Evolutionary conservation across 2,888 invertebrate species (phyloP).

Genomic region (Teleogryllus oceanicus): DNA sequence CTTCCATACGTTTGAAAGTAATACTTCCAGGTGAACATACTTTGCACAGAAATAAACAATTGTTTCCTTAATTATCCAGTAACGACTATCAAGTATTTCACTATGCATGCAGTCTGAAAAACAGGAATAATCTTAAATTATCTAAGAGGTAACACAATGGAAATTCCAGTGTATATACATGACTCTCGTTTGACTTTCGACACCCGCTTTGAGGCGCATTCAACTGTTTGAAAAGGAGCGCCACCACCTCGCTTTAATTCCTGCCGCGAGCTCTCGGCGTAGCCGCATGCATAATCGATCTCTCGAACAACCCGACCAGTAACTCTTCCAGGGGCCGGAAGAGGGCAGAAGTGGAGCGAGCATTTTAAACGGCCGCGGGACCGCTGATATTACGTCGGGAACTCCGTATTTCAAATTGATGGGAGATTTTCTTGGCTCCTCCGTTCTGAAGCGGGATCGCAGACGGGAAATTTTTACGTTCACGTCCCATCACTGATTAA

Average conservation of each 20-base stretch:
- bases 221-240: no score
- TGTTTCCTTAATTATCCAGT: no score
- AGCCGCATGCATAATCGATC: constrained; percentile 18
- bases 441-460: neutral
- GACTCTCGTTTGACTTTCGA: no score
- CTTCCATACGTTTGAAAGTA: no score
- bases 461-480: neutral
- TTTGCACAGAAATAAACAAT: no score
- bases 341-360: neutral
- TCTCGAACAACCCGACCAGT: neutral
- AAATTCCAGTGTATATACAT: no score
- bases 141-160: no score
- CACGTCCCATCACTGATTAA: neutral
- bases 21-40: no score
- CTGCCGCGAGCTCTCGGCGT: neutral
- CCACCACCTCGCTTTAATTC: neutral
- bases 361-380: neutral
- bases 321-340: neutral
- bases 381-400: neutral
- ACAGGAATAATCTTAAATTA: no score
- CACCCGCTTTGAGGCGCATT: no score
- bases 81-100: no score
- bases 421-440: neutral
- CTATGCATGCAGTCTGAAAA: no score
- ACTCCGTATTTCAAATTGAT: constrained; percentile 18